Conservation (phyloP, 2,888 invertebrate species). For the Pammene fasciana region DNA sequence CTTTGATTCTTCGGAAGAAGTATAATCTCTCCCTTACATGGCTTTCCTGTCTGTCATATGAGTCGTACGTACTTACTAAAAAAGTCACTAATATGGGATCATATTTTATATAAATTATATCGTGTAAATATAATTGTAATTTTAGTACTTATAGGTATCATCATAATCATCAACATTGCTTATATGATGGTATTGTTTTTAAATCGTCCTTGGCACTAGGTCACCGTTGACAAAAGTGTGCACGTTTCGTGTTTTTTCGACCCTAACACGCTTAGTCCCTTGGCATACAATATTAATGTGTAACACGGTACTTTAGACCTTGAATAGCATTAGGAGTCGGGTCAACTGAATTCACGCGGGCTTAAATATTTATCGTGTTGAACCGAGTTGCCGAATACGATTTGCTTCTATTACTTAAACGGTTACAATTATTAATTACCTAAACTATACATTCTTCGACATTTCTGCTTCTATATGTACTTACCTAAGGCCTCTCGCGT, state of each 20-base stretch:
- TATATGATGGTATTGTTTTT: slow-evolving; percentile 12
- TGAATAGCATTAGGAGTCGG: slow-evolving; percentile 57
- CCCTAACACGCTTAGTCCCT: slow-evolving; percentile 36
- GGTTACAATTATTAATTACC: not conserved
- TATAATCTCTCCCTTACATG: no score
- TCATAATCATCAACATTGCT: no score
- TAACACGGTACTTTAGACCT: slow-evolving; percentile 47
- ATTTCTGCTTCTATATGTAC: no score
- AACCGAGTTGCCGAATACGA: slow-evolving; percentile 49
- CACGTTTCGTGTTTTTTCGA: slow-evolving; percentile 35
- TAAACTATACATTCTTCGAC: not conserved
- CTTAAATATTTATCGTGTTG: slow-evolving; percentile 62
- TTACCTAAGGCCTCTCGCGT: no score
- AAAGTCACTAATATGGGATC: no score
- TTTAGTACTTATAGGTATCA: no score
- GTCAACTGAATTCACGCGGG: slow-evolving; percentile 63
- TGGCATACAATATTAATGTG: slow-evolving; percentile 47
- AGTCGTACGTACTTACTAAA: no score
- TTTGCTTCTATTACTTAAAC: slow-evolving; percentile 32
- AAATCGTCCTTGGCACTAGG: slow-evolving; percentile 17
- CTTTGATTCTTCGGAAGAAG: no score
- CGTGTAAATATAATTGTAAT: no score
- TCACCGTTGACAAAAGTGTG: slow-evolving; percentile 32
- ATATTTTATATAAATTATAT: no score
- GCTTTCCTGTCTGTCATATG: no score